phyloP scores from a whole-genome alignment of 1,140 invertebrate genomes.

The Tachypleus tridentatus region DNA sequence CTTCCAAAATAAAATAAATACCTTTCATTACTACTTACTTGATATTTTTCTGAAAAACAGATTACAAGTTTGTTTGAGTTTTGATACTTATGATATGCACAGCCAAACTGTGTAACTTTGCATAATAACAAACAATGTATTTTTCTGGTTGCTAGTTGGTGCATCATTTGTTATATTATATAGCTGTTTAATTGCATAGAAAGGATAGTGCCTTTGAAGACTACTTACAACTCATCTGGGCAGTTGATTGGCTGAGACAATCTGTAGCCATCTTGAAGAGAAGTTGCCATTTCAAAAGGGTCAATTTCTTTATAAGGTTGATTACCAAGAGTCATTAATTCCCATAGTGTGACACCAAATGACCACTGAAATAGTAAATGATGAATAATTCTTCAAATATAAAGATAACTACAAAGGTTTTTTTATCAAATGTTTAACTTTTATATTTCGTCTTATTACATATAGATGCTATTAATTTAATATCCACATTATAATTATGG shows the following conservation, averaged over 20 bases:
- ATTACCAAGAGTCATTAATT: slow-evolving; percentile 75
- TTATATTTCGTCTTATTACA: too few species aligned
- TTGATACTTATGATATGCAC: too few species aligned
- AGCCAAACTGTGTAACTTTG: too few species aligned
- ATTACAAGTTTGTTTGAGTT: too few species aligned
- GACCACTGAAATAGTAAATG: slow-evolving; percentile 58
- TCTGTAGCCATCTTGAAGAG: slow-evolving; percentile 73
- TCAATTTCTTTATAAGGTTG: slow-evolving; percentile 80
- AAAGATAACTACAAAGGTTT: slow-evolving; percentile 12
- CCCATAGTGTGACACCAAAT: slow-evolving; percentile 87
- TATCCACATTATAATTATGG: neutral
- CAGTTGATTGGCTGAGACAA: slow-evolving; percentile 82
- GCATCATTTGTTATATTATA: too few species aligned
- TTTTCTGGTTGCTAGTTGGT: too few species aligned
- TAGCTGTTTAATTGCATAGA: too few species aligned
- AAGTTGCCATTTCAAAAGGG: slow-evolving; percentile 77
- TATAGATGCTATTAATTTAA: neutral
- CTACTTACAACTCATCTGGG: slow-evolving; percentile 81
- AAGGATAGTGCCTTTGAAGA: too few species aligned
- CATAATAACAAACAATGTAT: too few species aligned
- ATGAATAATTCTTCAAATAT: slow-evolving; percentile 6
- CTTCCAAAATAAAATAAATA: too few species aligned
- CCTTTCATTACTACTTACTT: too few species aligned
- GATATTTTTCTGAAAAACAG: too few species aligned
- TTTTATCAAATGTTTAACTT: neutral